These are phyloP conservation scores for Spinibarbus caldwelli DNA, from an alignment of 2,797 vertebrate genomes.

Conservation along the genomic window DNA sequence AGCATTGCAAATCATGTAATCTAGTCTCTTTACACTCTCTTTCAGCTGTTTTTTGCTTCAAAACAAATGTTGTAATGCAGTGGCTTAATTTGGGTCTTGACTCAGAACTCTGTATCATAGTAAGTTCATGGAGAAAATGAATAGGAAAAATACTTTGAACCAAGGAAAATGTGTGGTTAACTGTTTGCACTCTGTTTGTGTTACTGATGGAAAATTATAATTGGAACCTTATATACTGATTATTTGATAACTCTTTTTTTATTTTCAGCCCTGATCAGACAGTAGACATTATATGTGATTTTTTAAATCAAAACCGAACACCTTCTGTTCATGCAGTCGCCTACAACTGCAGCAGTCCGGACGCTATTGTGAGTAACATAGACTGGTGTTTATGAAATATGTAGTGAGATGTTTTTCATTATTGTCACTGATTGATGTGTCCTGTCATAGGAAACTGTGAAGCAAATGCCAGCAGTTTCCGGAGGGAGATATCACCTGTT, in stretches of 20 bases:
- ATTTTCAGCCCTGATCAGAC: slow-evolving; percentile 77
- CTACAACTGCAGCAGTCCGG: slow-evolving; percentile 72
- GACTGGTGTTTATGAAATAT: slow-evolving; percentile 41
- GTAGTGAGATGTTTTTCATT: slow-evolving; percentile 32
- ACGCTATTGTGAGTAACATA: slow-evolving; percentile 71
- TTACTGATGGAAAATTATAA: neutral
- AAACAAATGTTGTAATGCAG: neutral
- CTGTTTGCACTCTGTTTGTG: neutral
- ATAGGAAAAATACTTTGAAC: neutral
- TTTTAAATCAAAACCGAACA: slow-evolving; percentile 68
- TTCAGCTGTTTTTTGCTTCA: neutral
- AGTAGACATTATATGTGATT: slow-evolving; percentile 72
- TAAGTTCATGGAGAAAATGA: neutral
- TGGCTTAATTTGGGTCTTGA: neutral
- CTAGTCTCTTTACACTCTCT: neutral
- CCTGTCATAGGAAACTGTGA: slow-evolving; percentile 68
- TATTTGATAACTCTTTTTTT: neutral
- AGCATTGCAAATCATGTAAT: neutral
- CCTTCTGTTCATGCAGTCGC: slow-evolving; percentile 71
- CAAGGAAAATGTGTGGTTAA: neutral
- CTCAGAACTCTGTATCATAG: neutral
- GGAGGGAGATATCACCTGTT: slow-evolving; percentile 75
- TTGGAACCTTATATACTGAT: neutral
- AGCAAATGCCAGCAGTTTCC: slow-evolving; percentile 70
- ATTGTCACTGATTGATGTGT: slow-evolving; percentile 17